Conservation (phyloP, 2,888 invertebrate species). For the Doris montereyensis region DNA sequence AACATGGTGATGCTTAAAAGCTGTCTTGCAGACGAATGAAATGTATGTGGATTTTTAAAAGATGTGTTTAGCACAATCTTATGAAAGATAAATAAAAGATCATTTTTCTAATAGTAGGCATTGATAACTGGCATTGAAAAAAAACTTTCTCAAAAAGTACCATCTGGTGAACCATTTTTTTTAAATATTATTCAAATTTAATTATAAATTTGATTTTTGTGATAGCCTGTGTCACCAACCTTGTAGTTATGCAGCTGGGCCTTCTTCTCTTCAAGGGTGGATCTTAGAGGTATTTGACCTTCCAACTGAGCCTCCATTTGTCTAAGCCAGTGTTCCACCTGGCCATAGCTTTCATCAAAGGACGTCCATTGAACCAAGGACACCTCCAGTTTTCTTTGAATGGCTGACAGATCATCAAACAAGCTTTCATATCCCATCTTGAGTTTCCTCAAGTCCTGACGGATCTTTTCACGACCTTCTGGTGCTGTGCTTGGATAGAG, state of each 20-base stretch:
- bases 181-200: too few species aligned
- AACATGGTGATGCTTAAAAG: too few species aligned
- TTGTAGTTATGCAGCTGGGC: constrained; percentile 77
- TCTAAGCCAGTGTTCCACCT: constrained; percentile 84
- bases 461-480: constrained; percentile 88
- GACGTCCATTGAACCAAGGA: constrained; percentile 94
- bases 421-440: constrained; percentile 91
- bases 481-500: constrained; percentile 94
- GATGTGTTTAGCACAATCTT: too few species aligned
- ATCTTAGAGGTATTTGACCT: constrained; percentile 84
- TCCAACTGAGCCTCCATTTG: constrained; percentile 84
- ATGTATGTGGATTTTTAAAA: too few species aligned
- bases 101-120: too few species aligned
- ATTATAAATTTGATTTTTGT: too few species aligned
- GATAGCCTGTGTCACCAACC: constrained; percentile 47
- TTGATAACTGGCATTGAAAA: not conserved
- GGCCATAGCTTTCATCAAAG: constrained; percentile 89
- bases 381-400: constrained; percentile 88
- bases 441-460: constrained; percentile 86
- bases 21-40: too few species aligned
- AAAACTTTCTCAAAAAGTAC: not conserved
- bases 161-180: not conserved
- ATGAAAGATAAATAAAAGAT: too few species aligned
- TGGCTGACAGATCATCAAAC: constrained; percentile 85
- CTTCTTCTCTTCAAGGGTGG: constrained; percentile 92